Evolutionary conservation across 2,888 invertebrate genomes (phyloP).

Genomic region (Syrista parreyssii): DNA sequence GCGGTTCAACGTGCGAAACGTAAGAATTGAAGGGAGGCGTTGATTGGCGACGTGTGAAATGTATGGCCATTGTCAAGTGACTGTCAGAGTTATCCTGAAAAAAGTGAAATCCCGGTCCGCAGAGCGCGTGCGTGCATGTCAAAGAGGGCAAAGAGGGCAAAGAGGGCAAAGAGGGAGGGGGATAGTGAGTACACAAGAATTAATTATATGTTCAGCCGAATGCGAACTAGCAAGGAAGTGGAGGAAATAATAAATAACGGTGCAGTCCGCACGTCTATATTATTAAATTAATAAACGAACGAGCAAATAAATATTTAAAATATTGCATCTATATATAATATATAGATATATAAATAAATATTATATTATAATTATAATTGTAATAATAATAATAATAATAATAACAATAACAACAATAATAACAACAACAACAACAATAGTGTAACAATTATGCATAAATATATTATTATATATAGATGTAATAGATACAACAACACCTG

Average conservation of each 20-base stretch:
- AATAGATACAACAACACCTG: too few species aligned
- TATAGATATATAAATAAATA: slow-evolving; percentile 36
- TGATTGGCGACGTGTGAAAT: too few species aligned
- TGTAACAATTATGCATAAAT: slow-evolving; percentile 39
- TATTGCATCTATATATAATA: slow-evolving; percentile 53
- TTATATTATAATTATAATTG: slow-evolving; percentile 31
- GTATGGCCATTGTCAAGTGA: too few species aligned
- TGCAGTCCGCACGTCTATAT: slow-evolving; percentile 62
- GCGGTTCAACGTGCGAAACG: too few species aligned
- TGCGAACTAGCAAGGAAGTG: slow-evolving; percentile 20
- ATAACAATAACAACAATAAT: too few species aligned
- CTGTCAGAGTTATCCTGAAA: too few species aligned
- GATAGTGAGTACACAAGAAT: slow-evolving; percentile 14
- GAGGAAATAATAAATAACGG: slow-evolving; percentile 45
- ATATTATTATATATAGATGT: slow-evolving; percentile 39
- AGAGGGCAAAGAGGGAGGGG: slow-evolving; percentile 23
- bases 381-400: too few species aligned
- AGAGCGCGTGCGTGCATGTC: slow-evolving; percentile 19
- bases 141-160: slow-evolving; percentile 30
- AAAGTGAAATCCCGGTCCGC: slow-evolving; percentile 4
- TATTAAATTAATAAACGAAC: slow-evolving; percentile 51
- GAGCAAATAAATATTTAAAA: slow-evolving; percentile 52
- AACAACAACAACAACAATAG: too few species aligned
- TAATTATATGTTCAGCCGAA: too few species aligned
- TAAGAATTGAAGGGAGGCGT: too few species aligned